Conservation (phyloP, 2,797 vertebrate species). For the Hyperoplus lanceolatus region DNA sequence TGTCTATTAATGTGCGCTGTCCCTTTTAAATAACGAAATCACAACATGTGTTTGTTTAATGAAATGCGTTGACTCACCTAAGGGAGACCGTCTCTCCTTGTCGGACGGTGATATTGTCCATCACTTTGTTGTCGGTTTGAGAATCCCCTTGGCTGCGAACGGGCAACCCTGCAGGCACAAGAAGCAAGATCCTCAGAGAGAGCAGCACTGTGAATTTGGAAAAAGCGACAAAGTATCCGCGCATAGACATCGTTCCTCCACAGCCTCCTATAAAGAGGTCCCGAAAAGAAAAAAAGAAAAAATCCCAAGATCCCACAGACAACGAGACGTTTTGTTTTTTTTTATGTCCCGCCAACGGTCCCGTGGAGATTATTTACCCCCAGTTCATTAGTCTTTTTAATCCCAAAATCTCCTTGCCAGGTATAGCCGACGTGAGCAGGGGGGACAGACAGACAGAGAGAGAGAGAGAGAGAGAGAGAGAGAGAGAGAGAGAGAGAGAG, state of each 20-base stretch:
- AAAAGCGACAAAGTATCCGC: constrained; percentile 86
- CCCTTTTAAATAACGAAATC: no score
- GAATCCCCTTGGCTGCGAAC: constrained; percentile 94
- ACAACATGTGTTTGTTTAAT: no score
- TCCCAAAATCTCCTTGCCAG: constrained; percentile 78
- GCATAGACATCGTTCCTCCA: constrained; percentile 89
- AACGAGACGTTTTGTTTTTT: constrained; percentile 17
- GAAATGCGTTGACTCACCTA: constrained; percentile 86
- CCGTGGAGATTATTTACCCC: constrained; percentile 73
- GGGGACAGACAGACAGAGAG: neutral
- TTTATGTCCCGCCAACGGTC: constrained; percentile 27
- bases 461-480: no score
- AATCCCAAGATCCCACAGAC: constrained; percentile 44
- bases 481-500: no score
- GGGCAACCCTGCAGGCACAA: constrained; percentile 97
- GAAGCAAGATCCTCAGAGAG: constrained; percentile 95
- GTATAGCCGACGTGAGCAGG: constrained; percentile 50
- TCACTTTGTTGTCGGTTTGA: constrained; percentile 94
- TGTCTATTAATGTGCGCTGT: no score
- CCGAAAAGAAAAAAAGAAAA: neutral
- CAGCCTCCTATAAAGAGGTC: constrained; percentile 20
- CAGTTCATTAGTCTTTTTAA: constrained; percentile 78
- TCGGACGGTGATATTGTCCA: constrained; percentile 98
- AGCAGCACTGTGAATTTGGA: constrained; percentile 91
- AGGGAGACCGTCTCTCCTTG: constrained; percentile 96